Evolutionary conservation across 2,888 invertebrate species (phyloP).

Genomic region (Cheilosia vulpina): DNA sequence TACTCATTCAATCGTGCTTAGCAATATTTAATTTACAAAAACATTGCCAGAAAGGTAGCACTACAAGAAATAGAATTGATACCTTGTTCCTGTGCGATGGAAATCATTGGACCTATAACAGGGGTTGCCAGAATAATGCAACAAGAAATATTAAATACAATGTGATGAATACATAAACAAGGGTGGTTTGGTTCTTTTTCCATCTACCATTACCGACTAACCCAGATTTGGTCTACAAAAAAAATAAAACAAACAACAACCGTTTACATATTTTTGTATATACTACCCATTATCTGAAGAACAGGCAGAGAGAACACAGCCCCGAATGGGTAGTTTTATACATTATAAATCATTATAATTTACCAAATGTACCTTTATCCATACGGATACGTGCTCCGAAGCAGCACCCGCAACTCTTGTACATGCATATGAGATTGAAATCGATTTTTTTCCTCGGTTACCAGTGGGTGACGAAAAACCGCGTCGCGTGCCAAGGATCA

Average conservation of each 20-base stretch:
- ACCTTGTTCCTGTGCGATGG: constrained; percentile 4
- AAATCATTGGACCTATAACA: not conserved
- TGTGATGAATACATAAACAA: constrained; percentile 19
- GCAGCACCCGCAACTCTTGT: not conserved
- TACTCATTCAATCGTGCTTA: no score
- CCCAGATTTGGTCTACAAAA: constrained; percentile 14
- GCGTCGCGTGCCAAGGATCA: constrained; percentile 41
- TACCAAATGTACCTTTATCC: constrained; percentile 3
- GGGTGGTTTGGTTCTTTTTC: not conserved
- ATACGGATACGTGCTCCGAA: not conserved
- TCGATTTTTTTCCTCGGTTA: constrained; percentile 31
- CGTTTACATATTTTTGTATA: not conserved
- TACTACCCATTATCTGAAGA: not conserved
- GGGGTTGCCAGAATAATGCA: constrained; percentile 36
- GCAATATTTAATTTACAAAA: no score
- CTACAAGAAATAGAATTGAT: not conserved
- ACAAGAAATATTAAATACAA: constrained; percentile 8
- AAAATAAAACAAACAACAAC: not conserved
- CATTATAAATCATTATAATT: constrained; percentile 29
- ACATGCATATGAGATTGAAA: constrained; percentile 37
- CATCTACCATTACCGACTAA: not conserved
- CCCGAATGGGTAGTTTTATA: not conserved
- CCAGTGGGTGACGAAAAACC: constrained; percentile 1
- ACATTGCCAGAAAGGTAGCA: no score
- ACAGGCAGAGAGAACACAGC: not conserved